Evolutionary conservation across 2,797 vertebrate species (phyloP).

Genomic region (Semaprochilodus insignis): DNA sequence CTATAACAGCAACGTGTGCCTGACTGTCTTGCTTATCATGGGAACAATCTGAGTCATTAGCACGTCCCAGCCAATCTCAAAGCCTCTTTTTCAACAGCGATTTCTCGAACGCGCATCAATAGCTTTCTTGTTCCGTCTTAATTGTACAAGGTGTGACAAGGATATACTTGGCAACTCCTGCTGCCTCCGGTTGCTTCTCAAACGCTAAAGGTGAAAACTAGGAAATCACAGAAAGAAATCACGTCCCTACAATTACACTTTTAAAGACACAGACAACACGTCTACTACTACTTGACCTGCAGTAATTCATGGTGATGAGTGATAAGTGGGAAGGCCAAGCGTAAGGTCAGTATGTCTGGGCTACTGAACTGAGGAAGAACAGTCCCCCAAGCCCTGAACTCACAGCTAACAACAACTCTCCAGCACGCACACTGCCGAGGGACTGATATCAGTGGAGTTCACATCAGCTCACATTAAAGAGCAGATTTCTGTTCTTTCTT

Average conservation of each 20-base stretch:
- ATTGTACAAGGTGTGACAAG: neutral
- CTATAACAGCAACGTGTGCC: constrained; percentile 50
- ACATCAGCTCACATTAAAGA: neutral
- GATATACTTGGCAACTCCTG: neutral
- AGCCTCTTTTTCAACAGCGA: neutral
- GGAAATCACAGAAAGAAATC: neutral
- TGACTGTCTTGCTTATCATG: constrained; percentile 53
- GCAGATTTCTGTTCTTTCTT: neutral
- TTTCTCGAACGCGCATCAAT: neutral
- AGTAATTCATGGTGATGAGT: neutral
- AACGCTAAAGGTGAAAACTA: neutral
- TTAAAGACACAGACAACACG: neutral
- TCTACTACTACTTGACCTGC: neutral
- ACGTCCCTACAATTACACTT: neutral
- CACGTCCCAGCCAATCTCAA: neutral
- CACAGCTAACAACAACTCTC: neutral
- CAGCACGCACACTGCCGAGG: neutral
- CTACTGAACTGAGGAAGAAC: neutral
- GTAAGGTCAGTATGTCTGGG: neutral
- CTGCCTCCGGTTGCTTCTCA: neutral
- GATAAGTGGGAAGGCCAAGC: neutral
- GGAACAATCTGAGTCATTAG: constrained; percentile 41
- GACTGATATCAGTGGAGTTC: neutral
- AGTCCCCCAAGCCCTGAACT: neutral
- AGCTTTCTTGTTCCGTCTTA: neutral